Conservation (phyloP, 2,888 invertebrate species). For the Vandiemenella viatica region DNA sequence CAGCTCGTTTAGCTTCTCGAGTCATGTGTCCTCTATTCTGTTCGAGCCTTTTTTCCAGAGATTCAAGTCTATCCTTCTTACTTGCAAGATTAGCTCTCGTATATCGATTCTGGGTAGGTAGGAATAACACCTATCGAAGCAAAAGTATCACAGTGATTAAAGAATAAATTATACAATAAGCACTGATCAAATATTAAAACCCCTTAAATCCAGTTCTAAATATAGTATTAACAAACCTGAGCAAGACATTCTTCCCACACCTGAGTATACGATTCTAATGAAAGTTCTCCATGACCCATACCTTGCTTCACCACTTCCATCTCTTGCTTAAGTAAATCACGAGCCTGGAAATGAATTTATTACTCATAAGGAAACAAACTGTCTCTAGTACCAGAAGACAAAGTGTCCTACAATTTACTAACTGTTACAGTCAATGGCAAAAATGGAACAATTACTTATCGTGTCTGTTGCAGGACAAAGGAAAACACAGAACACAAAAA, state of each 20-base stretch:
- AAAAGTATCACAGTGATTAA: background rate
- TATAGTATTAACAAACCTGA: too few species aligned
- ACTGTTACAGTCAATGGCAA: too few species aligned
- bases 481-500: too few species aligned
- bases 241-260: slow-evolving; percentile 95
- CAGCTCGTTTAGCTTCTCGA: slow-evolving; percentile 87
- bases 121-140: slow-evolving; percentile 52
- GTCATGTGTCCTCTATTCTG: slow-evolving; percentile 93
- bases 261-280: slow-evolving; percentile 80
- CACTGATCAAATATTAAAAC: background rate
- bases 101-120: slow-evolving; percentile 83
- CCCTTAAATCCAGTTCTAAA: slow-evolving; percentile 4
- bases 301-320: slow-evolving; percentile 81
- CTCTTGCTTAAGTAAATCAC: slow-evolving; percentile 54
- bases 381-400: too few species aligned
- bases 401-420: too few species aligned
- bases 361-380: too few species aligned
- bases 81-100: slow-evolving; percentile 88
- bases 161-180: background rate
- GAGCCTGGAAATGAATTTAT: slow-evolving; percentile 7
- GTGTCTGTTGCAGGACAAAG: too few species aligned
- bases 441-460: too few species aligned
- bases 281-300: slow-evolving; percentile 90
- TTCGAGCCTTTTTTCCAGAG: slow-evolving; percentile 80
- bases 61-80: slow-evolving; percentile 90